These are phyloP conservation scores for Bufo gargarizans DNA, from an alignment of 2,113 vertebrate species.

Conservation along the genomic window DNA sequence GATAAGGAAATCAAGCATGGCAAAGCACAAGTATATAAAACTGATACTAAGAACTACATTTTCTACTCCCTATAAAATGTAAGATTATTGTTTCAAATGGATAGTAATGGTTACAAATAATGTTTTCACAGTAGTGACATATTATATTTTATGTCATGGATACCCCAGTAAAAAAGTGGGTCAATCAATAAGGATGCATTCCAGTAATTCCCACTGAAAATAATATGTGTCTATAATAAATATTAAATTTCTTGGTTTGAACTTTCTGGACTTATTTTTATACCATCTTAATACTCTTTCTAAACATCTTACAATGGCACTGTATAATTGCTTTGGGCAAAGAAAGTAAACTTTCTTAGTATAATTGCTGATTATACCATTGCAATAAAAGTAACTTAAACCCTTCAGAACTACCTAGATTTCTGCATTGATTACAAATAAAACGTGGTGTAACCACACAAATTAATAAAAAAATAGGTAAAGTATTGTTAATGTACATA, in stretches of 20 bases:
- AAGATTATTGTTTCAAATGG: conserved; percentile 3
- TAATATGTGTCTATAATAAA: conserved; percentile 28
- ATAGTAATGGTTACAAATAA: conserved; percentile 2
- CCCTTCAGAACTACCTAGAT: too few relatives aligned
- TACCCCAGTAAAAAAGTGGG: conserved; percentile 4
- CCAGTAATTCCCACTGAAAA: conserved; percentile 26
- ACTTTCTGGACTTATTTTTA: not conserved
- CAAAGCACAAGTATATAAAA: not conserved
- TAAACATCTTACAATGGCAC: not conserved
- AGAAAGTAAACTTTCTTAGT: not conserved
- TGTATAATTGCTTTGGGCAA: not conserved
- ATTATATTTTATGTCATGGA: conserved; percentile 11
- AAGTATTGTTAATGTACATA: too few relatives aligned
- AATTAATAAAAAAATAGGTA: too few relatives aligned
- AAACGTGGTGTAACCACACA: too few relatives aligned
- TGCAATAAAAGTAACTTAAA: too few relatives aligned
- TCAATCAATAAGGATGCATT: conserved; percentile 32
- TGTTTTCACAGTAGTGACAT: not conserved
- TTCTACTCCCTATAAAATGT: not conserved
- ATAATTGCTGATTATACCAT: not conserved
- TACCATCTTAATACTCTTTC: not conserved
- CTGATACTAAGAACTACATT: not conserved
- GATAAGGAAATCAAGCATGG: not conserved
- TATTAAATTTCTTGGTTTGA: not conserved
- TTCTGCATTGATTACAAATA: too few relatives aligned